These are phyloP conservation scores for Metalampra italica DNA, from an alignment of 2,888 invertebrate species.

Conservation along the genomic window DNA sequence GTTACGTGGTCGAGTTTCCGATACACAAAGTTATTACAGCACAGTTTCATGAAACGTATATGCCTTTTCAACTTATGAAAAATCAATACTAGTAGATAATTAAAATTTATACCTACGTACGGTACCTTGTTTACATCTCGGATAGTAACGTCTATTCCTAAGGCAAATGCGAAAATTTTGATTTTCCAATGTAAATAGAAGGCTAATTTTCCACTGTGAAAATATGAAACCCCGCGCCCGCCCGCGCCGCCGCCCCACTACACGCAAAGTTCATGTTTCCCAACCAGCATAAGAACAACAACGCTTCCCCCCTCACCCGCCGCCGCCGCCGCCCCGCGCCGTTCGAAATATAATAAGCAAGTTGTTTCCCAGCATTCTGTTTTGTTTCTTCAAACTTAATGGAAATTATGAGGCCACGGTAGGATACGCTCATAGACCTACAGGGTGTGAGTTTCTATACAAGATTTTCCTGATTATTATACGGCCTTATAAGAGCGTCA, in stretches of 20 bases:
- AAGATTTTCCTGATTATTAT: no score
- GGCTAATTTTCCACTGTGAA: constrained; percentile 13
- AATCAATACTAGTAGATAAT: no score
- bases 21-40: no score
- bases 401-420: constrained; percentile 26
- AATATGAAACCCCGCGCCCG: constrained; percentile 25
- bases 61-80: no score
- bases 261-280: constrained; percentile 30
- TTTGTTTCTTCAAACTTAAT: constrained; percentile 40
- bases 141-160: neutral
- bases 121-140: neutral
- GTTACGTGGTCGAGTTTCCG: no score
- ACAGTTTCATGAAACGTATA: no score
- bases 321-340: constrained; percentile 5
- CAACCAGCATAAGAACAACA: constrained; percentile 34
- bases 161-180: constrained; percentile 18
- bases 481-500: no score
- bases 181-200: constrained; percentile 26
- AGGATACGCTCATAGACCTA: constrained; percentile 5
- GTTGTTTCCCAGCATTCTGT: constrained; percentile 28
- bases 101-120: no score
- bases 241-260: neutral
- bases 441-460: no score
- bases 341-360: constrained; percentile 33
- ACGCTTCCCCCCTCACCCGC: constrained; percentile 17